These are phyloP conservation scores for Drosophila pandora DNA, from an alignment of 1,140 invertebrate species.

Conservation along the genomic window DNA sequence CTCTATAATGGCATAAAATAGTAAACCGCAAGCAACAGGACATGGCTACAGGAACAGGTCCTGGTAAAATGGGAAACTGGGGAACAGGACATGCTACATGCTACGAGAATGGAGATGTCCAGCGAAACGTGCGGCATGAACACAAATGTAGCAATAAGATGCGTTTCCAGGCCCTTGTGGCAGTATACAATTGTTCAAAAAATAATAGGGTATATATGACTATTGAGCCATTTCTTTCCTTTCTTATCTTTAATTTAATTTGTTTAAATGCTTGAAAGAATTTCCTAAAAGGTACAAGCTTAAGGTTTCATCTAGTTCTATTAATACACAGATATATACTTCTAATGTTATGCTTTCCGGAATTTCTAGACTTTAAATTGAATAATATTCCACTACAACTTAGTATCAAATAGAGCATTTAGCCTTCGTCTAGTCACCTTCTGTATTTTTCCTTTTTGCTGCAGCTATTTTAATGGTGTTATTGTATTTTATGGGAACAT, in stretches of 20 bases:
- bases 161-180: constrained; percentile 29
- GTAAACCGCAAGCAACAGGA: constrained; percentile 66
- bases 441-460: constrained; percentile 22
- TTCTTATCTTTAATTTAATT: too few relatives aligned
- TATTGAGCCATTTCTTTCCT: too few relatives aligned
- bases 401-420: constrained; percentile 14
- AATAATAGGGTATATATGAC: not conserved
- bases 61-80: constrained; percentile 1
- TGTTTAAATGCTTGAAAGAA: too few relatives aligned
- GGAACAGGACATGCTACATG: constrained; percentile 10
- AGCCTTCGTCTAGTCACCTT: not conserved
- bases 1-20: constrained; percentile 73
- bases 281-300: too few relatives aligned
- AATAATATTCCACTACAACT: not conserved
- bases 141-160: constrained; percentile 58
- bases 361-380: too few relatives aligned
- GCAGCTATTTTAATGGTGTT: constrained; percentile 76
- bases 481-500: constrained; percentile 79
- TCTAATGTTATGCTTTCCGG: too few relatives aligned
- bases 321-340: too few relatives aligned
- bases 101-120: constrained; percentile 28
- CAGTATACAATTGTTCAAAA: not conserved
- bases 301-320: too few relatives aligned
- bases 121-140: constrained; percentile 45
- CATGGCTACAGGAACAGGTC: constrained; percentile 17